phyloP scores from a whole-genome alignment of 2,113 vertebrate species.

The Thymallus thymallus region DNA sequence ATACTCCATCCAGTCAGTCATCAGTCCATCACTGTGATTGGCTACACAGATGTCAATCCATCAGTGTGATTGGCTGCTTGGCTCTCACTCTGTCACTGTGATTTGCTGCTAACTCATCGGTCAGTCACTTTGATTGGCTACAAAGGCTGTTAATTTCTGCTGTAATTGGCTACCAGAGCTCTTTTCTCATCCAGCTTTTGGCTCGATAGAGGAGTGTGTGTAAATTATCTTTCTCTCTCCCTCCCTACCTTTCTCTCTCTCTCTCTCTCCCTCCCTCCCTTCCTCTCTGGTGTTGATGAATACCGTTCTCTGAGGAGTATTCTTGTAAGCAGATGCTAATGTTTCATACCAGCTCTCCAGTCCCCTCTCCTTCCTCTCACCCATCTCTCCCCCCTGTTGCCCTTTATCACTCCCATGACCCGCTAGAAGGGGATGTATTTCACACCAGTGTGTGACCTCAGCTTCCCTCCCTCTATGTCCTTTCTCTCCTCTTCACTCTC shows the following conservation, averaged over 20 bases:
- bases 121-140: conserved; percentile 58
- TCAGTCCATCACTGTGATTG: conserved; percentile 23
- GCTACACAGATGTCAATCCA: conserved; percentile 37
- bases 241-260: neutral
- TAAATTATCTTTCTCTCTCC: conserved; percentile 29
- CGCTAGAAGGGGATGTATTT: neutral
- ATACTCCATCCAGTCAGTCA: too few relatives aligned
- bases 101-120: conserved; percentile 59
- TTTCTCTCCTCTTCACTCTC: conserved; percentile 1
- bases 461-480: conserved; percentile 62
- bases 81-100: conserved; percentile 37
- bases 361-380: neutral
- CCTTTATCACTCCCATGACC: neutral
- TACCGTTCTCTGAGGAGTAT: too few relatives aligned
- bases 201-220: neutral
- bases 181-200: neutral
- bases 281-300: conserved; percentile 17
- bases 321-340: conserved; percentile 28
- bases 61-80: conserved; percentile 42
- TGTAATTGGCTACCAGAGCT: conserved; percentile 34
- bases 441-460: conserved; percentile 13
- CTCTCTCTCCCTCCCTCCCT: neutral
- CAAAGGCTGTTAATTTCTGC: conserved; percentile 34
- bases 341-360: conserved; percentile 14
- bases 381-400: neutral